Conservation (phyloP, 2,113 vertebrate species). For the Prunella himalayana region DNA sequence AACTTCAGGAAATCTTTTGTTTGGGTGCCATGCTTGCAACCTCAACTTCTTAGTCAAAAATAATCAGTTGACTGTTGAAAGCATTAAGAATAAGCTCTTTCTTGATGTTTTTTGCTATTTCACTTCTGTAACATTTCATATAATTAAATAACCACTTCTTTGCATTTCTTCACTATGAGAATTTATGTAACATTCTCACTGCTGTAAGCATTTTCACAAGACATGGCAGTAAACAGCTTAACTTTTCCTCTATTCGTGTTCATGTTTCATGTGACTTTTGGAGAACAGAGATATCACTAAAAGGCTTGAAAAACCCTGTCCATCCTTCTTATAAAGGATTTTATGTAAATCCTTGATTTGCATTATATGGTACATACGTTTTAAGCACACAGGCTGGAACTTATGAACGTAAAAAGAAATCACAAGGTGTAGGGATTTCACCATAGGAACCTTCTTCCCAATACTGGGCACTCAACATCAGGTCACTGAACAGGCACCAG, state of each 20-base stretch:
- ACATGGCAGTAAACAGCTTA: neutral
- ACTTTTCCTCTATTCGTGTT: neutral
- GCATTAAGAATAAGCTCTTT: neutral
- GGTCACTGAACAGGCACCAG: neutral
- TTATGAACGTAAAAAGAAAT: accelerated
- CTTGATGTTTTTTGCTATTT: neutral
- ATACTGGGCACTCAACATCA: neutral
- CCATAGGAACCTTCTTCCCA: neutral
- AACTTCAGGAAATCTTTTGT: neutral
- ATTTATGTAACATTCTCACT: neutral
- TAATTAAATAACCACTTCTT: neutral
- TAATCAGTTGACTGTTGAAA: neutral
- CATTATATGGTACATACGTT: neutral
- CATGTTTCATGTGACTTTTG: neutral
- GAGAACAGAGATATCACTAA: neutral
- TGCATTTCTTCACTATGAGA: neutral
- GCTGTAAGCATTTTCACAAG: neutral
- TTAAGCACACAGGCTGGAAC: neutral
- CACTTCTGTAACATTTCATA: neutral
- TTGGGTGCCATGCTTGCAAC: neutral
- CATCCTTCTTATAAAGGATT: neutral
- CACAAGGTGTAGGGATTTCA: neutral
- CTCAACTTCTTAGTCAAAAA: neutral
- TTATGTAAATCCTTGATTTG: neutral
- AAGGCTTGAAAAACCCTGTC: neutral